Evolutionary conservation across 2,888 invertebrate species (phyloP).

Genomic region (Gastrophysa polygoni): DNA sequence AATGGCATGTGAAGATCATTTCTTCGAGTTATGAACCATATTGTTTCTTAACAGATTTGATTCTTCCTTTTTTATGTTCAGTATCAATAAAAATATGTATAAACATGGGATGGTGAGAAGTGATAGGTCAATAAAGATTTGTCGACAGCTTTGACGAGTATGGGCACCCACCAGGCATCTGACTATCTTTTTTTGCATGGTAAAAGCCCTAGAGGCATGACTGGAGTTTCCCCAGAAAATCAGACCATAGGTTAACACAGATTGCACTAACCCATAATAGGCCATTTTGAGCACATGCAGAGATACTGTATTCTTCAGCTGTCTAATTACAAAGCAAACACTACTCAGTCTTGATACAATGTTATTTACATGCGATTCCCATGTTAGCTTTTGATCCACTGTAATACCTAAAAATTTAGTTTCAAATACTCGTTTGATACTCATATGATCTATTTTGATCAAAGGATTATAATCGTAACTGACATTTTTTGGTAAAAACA

Average conservation of each 20-base stretch:
- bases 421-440: background rate
- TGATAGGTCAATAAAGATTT: background rate
- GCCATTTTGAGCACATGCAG: background rate
- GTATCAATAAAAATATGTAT: background rate
- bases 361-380: background rate
- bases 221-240: background rate
- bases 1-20: background rate
- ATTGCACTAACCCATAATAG: background rate
- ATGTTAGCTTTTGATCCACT: background rate
- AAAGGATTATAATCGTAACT: background rate
- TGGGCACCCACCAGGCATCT: too few relatives aligned
- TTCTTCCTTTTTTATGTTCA: background rate
- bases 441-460: background rate
- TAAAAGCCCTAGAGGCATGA: too few relatives aligned
- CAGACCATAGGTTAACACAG: background rate
- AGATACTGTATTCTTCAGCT: background rate
- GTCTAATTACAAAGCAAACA: background rate
- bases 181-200: too few relatives aligned
- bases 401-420: background rate
- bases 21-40: background rate
- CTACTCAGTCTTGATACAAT: background rate
- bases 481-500: slow-evolving; percentile 4
- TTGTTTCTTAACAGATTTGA: background rate
- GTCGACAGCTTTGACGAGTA: too few relatives aligned
- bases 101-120: background rate